Evolutionary conservation across 2,888 invertebrate genomes (phyloP), one percentile per base, ranked within the genome.

Genomic region (Lamproptera curius): DNA sequence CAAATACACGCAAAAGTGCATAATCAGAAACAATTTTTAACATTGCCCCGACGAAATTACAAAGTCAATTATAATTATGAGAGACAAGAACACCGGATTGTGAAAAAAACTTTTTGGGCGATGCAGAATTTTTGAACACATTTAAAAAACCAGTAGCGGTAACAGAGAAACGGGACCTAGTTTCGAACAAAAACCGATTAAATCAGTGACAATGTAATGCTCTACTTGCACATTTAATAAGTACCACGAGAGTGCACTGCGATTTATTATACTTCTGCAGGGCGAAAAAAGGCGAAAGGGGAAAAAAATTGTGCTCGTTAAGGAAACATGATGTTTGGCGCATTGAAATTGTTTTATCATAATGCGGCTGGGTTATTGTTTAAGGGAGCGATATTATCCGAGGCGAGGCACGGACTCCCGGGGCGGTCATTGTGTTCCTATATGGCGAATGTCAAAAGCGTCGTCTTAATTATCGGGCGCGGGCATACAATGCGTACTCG

Each of bases 381-480:
- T 82, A 78, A 70, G 72, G 74, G 67, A 71, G 75, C 80, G 84
- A 85, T 84, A 78, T 70, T 79, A 85, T 86, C 84, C 81, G 73
- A 73, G 66, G 71, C 69, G 66, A 63, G 55, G 64, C 66, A 50
- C 63, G 63, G 70, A 67, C 78, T 83, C 84, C 83, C 76, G 84
- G 76, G 79, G 85, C 85, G 81, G 74, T 85, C 84, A 86, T 87
- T 87, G 86, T 87, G 78, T 83, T 85, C 86, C 80, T 86, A 85
- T 87, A 87, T 82, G 86, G 87, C 76, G 83, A 86, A 84, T 85
- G 86, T 87, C 87, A 87, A 86, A 87, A 86, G 75, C 83, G 81
- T 86, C 84, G 86, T 86, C 87, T 87, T 87, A 86, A 86, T 87
- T 86, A 87, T 86, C 87, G 76, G 82, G 79, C 73, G 79, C 80